These are phyloP conservation scores for Sitta carolinensis DNA, from an alignment of 2,797 vertebrate species.

Conservation along the genomic window DNA sequence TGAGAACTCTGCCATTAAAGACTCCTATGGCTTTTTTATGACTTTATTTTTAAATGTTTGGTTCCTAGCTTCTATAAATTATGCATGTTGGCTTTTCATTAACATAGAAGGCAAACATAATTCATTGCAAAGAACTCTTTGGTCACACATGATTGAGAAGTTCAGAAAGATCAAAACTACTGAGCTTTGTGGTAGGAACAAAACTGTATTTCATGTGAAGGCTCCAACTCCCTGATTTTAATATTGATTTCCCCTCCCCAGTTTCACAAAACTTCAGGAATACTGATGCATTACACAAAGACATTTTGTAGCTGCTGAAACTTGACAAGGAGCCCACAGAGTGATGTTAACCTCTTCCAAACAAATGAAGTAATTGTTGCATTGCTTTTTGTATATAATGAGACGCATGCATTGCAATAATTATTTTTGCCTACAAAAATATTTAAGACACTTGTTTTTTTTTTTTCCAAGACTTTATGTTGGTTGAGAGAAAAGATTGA, in stretches of 20 bases:
- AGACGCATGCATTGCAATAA: neutral
- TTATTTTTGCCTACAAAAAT: neutral
- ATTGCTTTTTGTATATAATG: neutral
- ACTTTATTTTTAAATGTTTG: slow-evolving; percentile 44
- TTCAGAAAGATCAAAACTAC: slow-evolving; percentile 69
- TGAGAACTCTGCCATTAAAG: slow-evolving; percentile 56
- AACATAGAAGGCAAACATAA: slow-evolving; percentile 69
- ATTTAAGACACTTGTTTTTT: slow-evolving; percentile 5
- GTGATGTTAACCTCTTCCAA: slow-evolving; percentile 3
- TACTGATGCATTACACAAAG: slow-evolving; percentile 38
- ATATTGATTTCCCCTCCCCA: neutral
- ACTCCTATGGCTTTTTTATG: slow-evolving; percentile 68
- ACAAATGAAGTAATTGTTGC: slow-evolving; percentile 16
- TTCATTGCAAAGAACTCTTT: slow-evolving; percentile 73
- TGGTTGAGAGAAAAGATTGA: neutral
- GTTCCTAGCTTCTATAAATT: slow-evolving; percentile 73
- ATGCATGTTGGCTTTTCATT: slow-evolving; percentile 73
- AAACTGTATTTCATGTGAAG: slow-evolving; percentile 56
- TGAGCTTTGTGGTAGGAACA: slow-evolving; percentile 43
- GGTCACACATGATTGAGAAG: slow-evolving; percentile 68
- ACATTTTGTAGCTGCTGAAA: slow-evolving; percentile 20
- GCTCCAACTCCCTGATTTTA: slow-evolving; percentile 43
- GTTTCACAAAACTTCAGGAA: slow-evolving; percentile 57
- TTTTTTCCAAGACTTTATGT: neutral
- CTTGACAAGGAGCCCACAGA: slow-evolving; percentile 7